Percentiles rank a stretch among this genome's conserved stretches.
phyloP scores from a whole-genome alignment of 2,888 invertebrate genomes.

The Tipula confusa region DNA sequence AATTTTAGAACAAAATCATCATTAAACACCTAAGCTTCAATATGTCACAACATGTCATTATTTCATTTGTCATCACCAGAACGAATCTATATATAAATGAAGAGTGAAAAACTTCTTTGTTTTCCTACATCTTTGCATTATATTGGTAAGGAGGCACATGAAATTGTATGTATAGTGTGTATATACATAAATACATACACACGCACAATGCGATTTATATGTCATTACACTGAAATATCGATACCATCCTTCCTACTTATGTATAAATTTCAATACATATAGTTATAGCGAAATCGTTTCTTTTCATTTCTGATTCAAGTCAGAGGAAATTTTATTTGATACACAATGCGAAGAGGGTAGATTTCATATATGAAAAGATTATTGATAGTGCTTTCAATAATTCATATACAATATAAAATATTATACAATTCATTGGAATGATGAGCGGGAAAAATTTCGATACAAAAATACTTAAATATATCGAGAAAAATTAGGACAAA shows the following conservation, averaged over 20 bases:
- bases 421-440: not conserved
- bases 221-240: constrained; percentile 16
- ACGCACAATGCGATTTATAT: not conserved
- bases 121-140: not conserved
- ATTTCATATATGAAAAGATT: constrained; percentile 3
- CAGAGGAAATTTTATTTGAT: not conserved
- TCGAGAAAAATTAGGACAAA: constrained; percentile 20
- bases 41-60: constrained; percentile 31
- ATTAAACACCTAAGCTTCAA: constrained; percentile 31
- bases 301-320: not conserved
- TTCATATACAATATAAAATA: not conserved
- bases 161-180: not conserved
- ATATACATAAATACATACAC: too few relatives aligned
- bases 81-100: not conserved
- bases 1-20: not conserved
- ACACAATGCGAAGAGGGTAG: not conserved
- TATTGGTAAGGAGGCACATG: not conserved
- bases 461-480: too few relatives aligned
- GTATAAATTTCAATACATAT: not conserved
- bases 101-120: not conserved
- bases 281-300: not conserved
- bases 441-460: not conserved
- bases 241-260: constrained; percentile 25
- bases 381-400: constrained; percentile 25
- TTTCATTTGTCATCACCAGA: constrained; percentile 30